phyloP scores from a whole-genome alignment of 2,888 invertebrate species.

The Xanthia icteritia region DNA sequence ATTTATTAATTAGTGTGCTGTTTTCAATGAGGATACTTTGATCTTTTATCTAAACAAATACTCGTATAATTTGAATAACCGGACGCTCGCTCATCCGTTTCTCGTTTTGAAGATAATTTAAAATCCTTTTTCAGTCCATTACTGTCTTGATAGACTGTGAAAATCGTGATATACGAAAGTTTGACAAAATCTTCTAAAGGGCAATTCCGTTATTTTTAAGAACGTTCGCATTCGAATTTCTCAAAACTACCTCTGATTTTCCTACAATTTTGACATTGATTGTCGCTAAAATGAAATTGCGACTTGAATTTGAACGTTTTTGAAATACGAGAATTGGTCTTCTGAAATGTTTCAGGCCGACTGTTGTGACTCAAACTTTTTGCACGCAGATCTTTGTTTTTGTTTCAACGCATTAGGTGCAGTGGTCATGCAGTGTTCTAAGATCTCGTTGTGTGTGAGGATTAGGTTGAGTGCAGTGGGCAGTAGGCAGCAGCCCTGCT shows the following conservation, averaged over 20 bases:
- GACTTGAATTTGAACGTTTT: not conserved
- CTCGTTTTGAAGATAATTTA: constrained; percentile 22
- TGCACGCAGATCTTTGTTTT: not conserved
- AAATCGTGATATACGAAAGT: not conserved
- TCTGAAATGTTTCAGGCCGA: not conserved
- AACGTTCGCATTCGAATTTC: not conserved
- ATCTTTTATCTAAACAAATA: constrained; percentile 40
- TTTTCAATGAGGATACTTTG: constrained; percentile 37
- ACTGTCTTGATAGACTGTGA: not conserved
- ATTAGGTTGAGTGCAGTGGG: constrained; percentile 30
- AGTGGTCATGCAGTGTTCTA: not conserved
- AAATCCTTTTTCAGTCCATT: not conserved
- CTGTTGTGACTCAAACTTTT: not conserved
- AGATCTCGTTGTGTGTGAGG: constrained; percentile 16
- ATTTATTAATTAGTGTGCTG: constrained; percentile 14
- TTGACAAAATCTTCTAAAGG: not conserved
- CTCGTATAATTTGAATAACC: constrained; percentile 31
- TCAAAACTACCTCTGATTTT: not conserved
- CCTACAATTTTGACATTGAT: not conserved
- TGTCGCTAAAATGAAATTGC: not conserved
- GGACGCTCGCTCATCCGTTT: constrained; percentile 35
- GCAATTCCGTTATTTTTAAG: not conserved
- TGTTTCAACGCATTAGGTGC: not conserved
- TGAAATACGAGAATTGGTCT: not conserved
- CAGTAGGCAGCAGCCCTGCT: constrained; percentile 60